Evolutionary conservation across 2,113 vertebrate species (phyloP), one percentile per base, ranked within the genome.

Genomic region (Megaptera novaeangliae): DNA sequence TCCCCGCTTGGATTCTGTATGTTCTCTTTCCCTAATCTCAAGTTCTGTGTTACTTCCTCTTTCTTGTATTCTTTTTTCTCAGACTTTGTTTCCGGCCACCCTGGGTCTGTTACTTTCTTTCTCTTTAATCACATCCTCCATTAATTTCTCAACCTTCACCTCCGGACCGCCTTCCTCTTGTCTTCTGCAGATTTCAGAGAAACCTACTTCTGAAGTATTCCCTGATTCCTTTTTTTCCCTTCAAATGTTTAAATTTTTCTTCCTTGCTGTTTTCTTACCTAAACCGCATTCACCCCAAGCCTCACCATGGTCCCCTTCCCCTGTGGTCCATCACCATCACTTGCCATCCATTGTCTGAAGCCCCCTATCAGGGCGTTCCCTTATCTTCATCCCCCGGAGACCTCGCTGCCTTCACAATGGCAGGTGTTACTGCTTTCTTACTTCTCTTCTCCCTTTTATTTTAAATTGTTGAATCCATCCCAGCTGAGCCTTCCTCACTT

Each of bases 131-230:
- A 57, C 83, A 41, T 13, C 29, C 69, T 95, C 68, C 55, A 41
- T 46, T 49, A 46, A 88, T 66, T 91, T 44, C 64, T 85, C 18
- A 18, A 57, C 0, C 9, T 81, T 78, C 36, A 8, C 55, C 55
- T 6, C 31, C 25, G 12, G 9, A 68, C 17, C 1, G 25, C 14
- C 27, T 49, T 20, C 31, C 27, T 61, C 44, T 36, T 11, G 7
- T 86, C 29, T 71, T 80, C 29, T 61, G 6, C 23, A 31, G 52
- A 82, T 41, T 78, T 72, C 46, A 94, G 57, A 72, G 52, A 39
- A 90, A 95, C 87, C 31, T 11, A 8, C 39, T 59, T 36, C n/a
- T 57, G 57, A 93, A 90, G 18, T 64, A 29, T 92, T 78, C 94
- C 61, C 34, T 71, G 21, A 52, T 34, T 88, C 41, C 41, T 36